phyloP scores from a whole-genome alignment of 2,888 invertebrate species.

The Theodoxus fluviatilis region DNA sequence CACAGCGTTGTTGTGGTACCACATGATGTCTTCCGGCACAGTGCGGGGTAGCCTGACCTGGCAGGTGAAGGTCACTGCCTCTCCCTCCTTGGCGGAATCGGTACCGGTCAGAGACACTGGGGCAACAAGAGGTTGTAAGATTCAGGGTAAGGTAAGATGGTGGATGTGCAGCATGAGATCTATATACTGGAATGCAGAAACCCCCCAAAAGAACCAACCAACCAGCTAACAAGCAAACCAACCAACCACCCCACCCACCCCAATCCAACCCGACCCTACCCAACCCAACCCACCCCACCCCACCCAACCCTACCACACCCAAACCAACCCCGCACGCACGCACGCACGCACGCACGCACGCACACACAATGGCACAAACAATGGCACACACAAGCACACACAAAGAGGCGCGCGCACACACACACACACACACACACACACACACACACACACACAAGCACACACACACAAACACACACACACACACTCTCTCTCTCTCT shows the following conservation, averaged over 20 bases:
- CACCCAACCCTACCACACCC: too few relatives aligned
- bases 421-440: background rate
- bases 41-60: slow-evolving; percentile 25
- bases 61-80: slow-evolving; percentile 28
- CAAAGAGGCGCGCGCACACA: slow-evolving; percentile 8
- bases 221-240: background rate
- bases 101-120: slow-evolving; percentile 31
- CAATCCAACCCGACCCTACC: too few relatives aligned
- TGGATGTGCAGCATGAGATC: too few relatives aligned
- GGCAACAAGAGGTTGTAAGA: too few relatives aligned
- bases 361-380: background rate
- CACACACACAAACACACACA: background rate
- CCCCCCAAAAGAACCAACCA: background rate
- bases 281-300: too few relatives aligned
- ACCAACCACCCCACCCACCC: background rate
- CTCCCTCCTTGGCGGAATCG: slow-evolving; percentile 25
- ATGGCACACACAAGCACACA: background rate
- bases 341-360: background rate
- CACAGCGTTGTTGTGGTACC: slow-evolving; percentile 32
- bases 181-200: too few relatives aligned
- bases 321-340: background rate
- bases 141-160: too few relatives aligned
- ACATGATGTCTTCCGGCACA: slow-evolving; percentile 27
- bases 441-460: too few relatives aligned
- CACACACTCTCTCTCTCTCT: background rate